Base-by-base conservation (phyloP, 2,888 invertebrate genomes). In the Ennomos fuscantarius region DNA sequence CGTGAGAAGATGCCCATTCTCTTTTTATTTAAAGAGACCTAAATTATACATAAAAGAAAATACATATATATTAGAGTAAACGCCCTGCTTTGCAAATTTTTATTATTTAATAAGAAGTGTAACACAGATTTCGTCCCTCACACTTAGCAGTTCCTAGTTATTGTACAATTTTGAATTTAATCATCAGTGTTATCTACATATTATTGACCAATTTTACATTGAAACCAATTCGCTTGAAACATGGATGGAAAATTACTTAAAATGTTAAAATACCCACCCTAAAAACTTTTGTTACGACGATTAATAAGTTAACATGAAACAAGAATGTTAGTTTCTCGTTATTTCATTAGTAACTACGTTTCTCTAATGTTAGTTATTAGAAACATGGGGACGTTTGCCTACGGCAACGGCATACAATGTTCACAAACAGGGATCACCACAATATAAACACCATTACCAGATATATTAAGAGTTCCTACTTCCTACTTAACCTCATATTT, bases 241-340 rank as follows among this genome's bases (percentile, higher is more conserved):
- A 64, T 44, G 37, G 36, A 66, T 62, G 63, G 51, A 41, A 55
- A 41, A 33, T 40, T 63, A 55, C 24, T 24, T 6, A 24, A 24
- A 24, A 63, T 54, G 56, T 62, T 63, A 61, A 66, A 64, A 55
- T 70, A 72, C 70, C 75, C 71, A 70, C 64, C 69, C 66, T 63
- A 68, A 55, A 46, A 60, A 48, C 24, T 24, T 24, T 62, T 64
- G 60, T 66, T 69, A 70, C 60, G 65, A 68, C 57, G 36, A 67
- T 74, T 76, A 74, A 70, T 74, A 60, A 69, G 69, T 79, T 75
- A 77, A 82, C 75, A 78, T 78, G 77, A 77, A 81, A 79, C 73
- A 69, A 69, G 70, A 76, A 72, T 66, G 73, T 81, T 83, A 83
- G 76, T 41, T 15, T 37, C 45, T 49, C 45, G 48, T 49, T 48